A percentile compares a stretch with the other conserved stretches of the same genome.
These are phyloP conservation scores for Palythoa grandis DNA, from an alignment of 92 coral and sea anemone genomes.

Conservation along the genomic window DNA sequence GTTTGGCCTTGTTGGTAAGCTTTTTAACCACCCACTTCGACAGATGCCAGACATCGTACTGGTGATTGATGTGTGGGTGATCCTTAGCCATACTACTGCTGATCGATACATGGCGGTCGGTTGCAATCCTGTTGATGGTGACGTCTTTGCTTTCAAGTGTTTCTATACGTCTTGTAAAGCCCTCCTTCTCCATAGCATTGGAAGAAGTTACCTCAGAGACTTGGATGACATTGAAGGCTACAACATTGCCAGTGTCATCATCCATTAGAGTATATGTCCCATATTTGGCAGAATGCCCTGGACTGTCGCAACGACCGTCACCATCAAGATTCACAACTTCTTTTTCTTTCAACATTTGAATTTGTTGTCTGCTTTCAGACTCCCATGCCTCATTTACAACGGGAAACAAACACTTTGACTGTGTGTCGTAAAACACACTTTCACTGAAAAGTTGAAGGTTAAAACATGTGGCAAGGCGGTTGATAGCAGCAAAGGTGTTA, in stretches of 20 bases:
- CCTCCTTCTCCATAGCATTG: constrained; percentile 9
- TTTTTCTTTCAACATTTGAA: not conserved
- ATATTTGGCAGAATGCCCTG: not conserved
- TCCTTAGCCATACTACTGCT: not conserved
- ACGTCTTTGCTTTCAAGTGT: not conserved
- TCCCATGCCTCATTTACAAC: constrained; percentile 3
- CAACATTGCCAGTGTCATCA: constrained; percentile 5
- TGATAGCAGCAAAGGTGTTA: constrained; percentile 50
- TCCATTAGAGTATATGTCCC: not conserved
- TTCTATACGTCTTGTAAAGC: constrained; percentile 2
- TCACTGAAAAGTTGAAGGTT: constrained; percentile 49
- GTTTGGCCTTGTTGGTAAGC: not conserved
- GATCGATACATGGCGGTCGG: not conserved
- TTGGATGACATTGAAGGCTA: constrained; percentile 8
- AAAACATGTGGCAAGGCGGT: constrained; percentile 47
- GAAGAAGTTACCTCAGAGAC: not conserved
- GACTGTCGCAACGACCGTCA: constrained; percentile 2
- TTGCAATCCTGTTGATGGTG: not conserved
- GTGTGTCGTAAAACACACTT: constrained; percentile 34
- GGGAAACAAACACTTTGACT: not conserved
- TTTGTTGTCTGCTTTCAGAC: constrained; percentile 1
- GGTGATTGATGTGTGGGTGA: too few species aligned
- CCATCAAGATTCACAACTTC: constrained; percentile 7
- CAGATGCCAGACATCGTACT: too few species aligned
- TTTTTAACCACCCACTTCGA: constrained; percentile 2